Evolutionary conservation across 2,888 invertebrate species (phyloP).

Genomic region (Amorpha juglandis): DNA sequence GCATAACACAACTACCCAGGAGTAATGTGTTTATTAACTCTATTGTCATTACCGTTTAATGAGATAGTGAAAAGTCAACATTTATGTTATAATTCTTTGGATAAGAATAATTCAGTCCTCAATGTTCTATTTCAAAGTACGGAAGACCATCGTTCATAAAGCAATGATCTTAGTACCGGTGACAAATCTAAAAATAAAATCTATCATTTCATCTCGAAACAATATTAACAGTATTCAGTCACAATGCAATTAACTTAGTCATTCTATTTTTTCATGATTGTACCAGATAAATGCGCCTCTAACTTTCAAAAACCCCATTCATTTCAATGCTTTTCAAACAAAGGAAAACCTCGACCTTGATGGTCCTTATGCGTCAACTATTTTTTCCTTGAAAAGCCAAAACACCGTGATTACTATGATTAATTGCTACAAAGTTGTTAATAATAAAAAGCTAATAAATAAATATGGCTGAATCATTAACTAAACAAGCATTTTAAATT

Average conservation of each 20-base stretch:
- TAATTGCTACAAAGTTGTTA: background rate
- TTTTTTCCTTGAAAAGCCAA: slow-evolving; percentile 8
- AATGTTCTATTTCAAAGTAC: background rate
- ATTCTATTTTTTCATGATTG: background rate
- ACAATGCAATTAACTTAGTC: background rate
- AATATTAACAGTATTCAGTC: background rate
- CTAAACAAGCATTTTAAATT: background rate
- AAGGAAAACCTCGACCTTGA: slow-evolving; percentile 3
- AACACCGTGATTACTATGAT: background rate
- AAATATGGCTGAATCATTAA: slow-evolving; percentile 4
- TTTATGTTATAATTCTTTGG: background rate
- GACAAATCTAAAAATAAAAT: too few relatives aligned
- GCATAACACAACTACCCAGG: background rate
- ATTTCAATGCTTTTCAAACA: slow-evolving; percentile 2
- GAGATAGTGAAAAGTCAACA: background rate
- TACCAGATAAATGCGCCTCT: background rate
- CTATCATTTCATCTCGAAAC: background rate
- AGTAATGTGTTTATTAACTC: slow-evolving; percentile 1
- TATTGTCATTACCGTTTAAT: background rate
- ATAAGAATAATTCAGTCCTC: background rate
- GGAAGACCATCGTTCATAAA: background rate
- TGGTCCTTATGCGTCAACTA: background rate
- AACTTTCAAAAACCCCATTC: background rate
- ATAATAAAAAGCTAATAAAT: background rate
- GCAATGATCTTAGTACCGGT: too few relatives aligned